Percentiles rank a stretch among this genome's conserved stretches.
Evolutionary conservation across 2,888 invertebrate genomes (phyloP).

Genomic region (Chloromyia formosa): DNA sequence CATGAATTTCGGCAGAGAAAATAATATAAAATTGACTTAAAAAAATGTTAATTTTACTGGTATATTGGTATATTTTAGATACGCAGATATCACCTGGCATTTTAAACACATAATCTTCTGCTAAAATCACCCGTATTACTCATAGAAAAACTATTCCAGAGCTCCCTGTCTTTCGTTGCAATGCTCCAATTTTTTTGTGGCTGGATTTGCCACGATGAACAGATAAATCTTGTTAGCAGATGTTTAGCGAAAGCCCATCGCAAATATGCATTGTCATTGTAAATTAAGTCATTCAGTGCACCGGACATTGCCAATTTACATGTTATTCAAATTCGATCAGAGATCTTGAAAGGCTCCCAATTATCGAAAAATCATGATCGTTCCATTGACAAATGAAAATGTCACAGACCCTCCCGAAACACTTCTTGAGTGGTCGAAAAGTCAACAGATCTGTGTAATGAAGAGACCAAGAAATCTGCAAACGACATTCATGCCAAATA

Average conservation of each 20-base stretch:
- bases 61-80: too few relatives aligned
- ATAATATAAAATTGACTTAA: too few relatives aligned
- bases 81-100: too few relatives aligned
- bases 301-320: constrained; percentile 24
- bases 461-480: constrained; percentile 8
- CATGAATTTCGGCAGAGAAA: too few relatives aligned
- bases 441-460: neutral
- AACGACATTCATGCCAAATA: neutral
- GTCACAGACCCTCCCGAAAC: constrained; percentile 38
- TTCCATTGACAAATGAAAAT: constrained; percentile 41
- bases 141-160: too few relatives aligned
- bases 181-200: too few relatives aligned
- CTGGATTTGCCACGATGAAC: too few relatives aligned
- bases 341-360: constrained; percentile 34
- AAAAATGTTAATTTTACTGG: too few relatives aligned
- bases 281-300: constrained; percentile 28
- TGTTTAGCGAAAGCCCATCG: neutral
- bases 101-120: too few relatives aligned
- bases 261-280: neutral
- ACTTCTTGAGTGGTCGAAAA: constrained; percentile 39
- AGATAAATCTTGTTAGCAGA: neutral
- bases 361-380: constrained; percentile 29
- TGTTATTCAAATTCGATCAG: constrained; percentile 32
- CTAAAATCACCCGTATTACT: too few relatives aligned
- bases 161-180: too few relatives aligned